Conservation (phyloP, 1,140 invertebrate species). For the Meloidogyne floridensis region DNA sequence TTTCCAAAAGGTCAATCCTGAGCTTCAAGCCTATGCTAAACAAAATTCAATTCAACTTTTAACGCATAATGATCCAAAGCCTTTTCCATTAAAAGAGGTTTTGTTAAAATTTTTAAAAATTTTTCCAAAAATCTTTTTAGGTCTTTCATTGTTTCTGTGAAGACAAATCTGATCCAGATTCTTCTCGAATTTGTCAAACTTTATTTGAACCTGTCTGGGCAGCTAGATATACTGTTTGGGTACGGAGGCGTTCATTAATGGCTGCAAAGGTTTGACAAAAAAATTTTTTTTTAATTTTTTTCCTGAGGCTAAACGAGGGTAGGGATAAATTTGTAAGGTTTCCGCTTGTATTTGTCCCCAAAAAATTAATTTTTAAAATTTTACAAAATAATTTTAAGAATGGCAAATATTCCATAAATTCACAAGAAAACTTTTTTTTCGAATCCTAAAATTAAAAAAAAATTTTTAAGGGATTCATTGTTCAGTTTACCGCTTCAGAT, state of each 20-base stretch:
- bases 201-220: constrained; percentile 51
- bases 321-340: no score
- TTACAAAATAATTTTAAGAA: no score
- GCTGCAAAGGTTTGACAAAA: neutral
- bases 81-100: constrained; percentile 60
- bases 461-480: constrained; percentile 27
- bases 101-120: constrained; percentile 44
- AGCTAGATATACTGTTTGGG: constrained; percentile 37
- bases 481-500: constrained; percentile 18
- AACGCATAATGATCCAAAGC: constrained; percentile 85
- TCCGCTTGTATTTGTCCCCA: no score
- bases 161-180: constrained; percentile 9
- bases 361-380: neutral
- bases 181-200: constrained; percentile 32
- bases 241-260: constrained; percentile 11
- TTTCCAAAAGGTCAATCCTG: constrained; percentile 75
- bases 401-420: neutral
- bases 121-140: neutral
- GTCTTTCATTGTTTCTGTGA: neutral
- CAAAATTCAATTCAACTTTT: constrained; percentile 86
- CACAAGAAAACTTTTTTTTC: neutral
- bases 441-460: neutral
- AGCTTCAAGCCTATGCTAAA: constrained; percentile 84
- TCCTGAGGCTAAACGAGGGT: no score
- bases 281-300: no score